Conservation (phyloP, 2,888 invertebrate genomes). For the Rhopalosiphum nymphaeae region DNA sequence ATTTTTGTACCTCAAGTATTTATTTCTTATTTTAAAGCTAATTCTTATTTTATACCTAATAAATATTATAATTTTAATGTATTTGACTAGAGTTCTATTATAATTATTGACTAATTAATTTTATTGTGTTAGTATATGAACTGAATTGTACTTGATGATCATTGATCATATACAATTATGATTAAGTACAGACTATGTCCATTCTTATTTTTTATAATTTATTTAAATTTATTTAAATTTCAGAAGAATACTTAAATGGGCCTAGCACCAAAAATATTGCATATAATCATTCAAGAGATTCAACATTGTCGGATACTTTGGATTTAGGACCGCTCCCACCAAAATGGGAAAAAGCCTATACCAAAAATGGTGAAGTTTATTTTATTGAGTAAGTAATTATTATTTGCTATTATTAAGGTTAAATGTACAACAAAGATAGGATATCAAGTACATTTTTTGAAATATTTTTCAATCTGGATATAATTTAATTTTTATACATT, state of each 20-base stretch:
- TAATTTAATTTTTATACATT: neutral
- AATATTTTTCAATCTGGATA: neutral
- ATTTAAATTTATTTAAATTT: neutral
- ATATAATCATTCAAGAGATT: constrained; percentile 53
- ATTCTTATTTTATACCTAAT: neutral
- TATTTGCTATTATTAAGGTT: neutral
- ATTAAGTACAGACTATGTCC: neutral
- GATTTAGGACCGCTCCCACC: constrained; percentile 91
- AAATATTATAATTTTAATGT: neutral
- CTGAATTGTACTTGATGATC: neutral
- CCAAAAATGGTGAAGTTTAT: constrained; percentile 96
- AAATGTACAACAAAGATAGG: neutral
- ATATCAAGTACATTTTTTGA: neutral
- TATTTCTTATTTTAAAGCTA: neutral
- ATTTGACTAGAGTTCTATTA: neutral
- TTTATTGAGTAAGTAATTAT: constrained; percentile 89
- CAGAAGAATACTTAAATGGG: constrained; percentile 46
- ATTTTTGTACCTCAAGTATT: neutral
- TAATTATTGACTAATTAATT: neutral
- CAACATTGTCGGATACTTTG: constrained; percentile 56
- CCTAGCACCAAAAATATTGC: constrained; percentile 30
- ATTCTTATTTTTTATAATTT: neutral
- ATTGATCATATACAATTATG: neutral
- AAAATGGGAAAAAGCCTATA: constrained; percentile 98
- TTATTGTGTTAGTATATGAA: neutral